Base-by-base conservation (phyloP, 2,888 invertebrate species). In the Xestobium rufovillosum region DNA sequence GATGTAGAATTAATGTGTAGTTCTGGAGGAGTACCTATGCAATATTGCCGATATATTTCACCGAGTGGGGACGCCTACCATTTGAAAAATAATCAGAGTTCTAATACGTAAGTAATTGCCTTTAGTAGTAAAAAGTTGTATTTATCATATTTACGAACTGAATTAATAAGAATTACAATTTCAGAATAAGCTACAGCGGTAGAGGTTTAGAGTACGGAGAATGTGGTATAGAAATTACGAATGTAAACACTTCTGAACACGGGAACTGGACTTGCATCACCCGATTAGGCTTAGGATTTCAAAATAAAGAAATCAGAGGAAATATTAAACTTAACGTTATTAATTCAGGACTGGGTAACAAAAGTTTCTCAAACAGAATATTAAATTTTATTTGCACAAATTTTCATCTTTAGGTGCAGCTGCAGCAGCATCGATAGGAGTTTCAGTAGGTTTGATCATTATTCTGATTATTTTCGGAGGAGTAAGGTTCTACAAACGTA, bases 191-290 rank as follows among this genome's bases (percentile, higher is more conserved):
- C 3, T 43, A 43, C 25, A 27, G 27, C n/a, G 47, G 47, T 1
- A 11, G 12, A 14, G 47, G 47, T 3, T 31, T 45, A 9, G 45
- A 41, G 27, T 41, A 37, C 27, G 47, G 47, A 4, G 47, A 47
- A 4, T 47, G 47, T 15, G 47, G 45, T 3, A 37, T 47, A 14
- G 14, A 32, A 31, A 41, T 47, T n/a, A n/a, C 11, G 9, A 37
- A 36, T n/a, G 38, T 38, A 3, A 12, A 30, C 9, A 8, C 3
- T 6, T 6, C 14, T 3, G 30, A 45, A 13, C 13, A 6, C 9
- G 47, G 47, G 3, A 6, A 2, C 14, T 47, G 47, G 47, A 41
- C 30, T 12, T 47, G 47, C 16, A 34, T 41, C 13, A 38, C 41
- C 4, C 17, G 33, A 23, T 23, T 42, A 14, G 41, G 41, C 3